A percentile compares a stretch with the other conserved stretches of the same genome.
These are phyloP conservation scores for Drosophila acutilabella DNA, from an alignment of 2,888 invertebrate genomes.

Conservation along the genomic window DNA sequence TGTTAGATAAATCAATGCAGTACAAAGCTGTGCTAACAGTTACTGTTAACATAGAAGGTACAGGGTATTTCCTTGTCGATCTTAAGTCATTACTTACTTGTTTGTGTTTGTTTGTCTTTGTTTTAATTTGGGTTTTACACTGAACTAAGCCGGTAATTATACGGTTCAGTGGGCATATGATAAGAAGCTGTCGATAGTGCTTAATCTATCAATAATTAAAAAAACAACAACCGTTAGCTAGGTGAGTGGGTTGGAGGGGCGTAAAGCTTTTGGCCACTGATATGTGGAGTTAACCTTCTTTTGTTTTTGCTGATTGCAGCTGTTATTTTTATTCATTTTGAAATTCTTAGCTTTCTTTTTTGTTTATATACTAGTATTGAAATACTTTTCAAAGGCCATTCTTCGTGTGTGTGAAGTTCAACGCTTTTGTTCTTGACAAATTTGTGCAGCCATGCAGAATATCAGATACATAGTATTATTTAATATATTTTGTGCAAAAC, in stretches of 20 bases:
- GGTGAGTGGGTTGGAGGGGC: background rate
- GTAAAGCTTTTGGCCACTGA: conserved; percentile 13
- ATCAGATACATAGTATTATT: conserved; percentile 15
- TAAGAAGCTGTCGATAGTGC: conserved; percentile 36
- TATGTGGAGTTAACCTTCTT: conserved; percentile 29
- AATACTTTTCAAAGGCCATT: conserved; percentile 53
- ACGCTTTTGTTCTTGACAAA: conserved; percentile 40
- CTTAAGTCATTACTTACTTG: background rate
- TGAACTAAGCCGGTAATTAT: conserved; percentile 25
- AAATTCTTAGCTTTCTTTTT: conserved; percentile 53
- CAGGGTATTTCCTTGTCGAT: background rate
- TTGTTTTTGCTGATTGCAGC: conserved; percentile 47
- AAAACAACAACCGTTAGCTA: conserved; percentile 29
- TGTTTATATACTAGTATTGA: conserved; percentile 11
- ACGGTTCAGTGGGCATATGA: conserved; percentile 25
- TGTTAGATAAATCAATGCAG: too few species aligned
- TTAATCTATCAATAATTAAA: conserved; percentile 45
- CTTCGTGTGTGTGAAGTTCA: conserved; percentile 51
- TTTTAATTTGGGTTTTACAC: conserved; percentile 24
- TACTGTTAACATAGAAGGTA: too few species aligned
- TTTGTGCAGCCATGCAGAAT: conserved; percentile 33
- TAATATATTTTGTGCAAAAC: conserved; percentile 42
- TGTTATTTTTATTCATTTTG: conserved; percentile 20
- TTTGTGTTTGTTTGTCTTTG: conserved; percentile 33
- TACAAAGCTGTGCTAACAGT: background rate